Conservation (phyloP, 2,113 vertebrate genomes). For the Salvelinus sp. region DNA sequence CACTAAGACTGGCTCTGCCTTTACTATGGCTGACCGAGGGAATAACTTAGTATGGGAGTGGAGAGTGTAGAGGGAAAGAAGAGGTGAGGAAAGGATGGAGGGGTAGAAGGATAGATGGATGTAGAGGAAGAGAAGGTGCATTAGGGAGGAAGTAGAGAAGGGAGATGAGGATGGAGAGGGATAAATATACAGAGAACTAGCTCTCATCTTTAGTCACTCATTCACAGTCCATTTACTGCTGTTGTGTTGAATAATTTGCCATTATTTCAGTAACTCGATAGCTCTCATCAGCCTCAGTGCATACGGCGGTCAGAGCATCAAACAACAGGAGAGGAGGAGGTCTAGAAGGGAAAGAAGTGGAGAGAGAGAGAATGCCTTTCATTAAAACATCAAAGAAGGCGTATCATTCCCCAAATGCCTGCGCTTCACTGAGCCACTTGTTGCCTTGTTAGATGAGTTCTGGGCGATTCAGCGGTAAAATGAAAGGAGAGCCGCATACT, state of each 20-base stretch:
- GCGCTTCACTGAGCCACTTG: conserved; percentile 53
- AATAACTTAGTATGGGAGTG: too few species aligned
- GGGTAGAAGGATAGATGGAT: neutral
- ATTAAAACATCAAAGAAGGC: conserved; percentile 66
- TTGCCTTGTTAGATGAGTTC: conserved; percentile 55
- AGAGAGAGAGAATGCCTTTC: conserved; percentile 34
- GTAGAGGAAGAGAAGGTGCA: too few species aligned
- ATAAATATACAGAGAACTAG: neutral
- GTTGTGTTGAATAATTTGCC: neutral
- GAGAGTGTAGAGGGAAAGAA: too few species aligned
- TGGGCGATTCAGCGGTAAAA: conserved; percentile 56
- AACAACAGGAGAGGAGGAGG: neutral
- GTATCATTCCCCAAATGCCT: conserved; percentile 42
- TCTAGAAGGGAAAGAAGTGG: conserved; percentile 26
- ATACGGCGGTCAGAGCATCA: conserved; percentile 36
- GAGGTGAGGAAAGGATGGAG: too few species aligned
- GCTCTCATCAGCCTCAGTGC: conserved; percentile 38
- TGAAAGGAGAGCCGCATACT: too few species aligned
- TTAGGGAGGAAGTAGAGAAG: too few species aligned
- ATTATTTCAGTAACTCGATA: conserved; percentile 16
- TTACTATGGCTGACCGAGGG: too few species aligned
- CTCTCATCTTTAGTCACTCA: conserved; percentile 5
- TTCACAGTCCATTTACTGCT: conserved; percentile 1
- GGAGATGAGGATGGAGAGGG: too few species aligned
- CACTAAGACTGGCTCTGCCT: too few species aligned